Percentiles rank a stretch among this genome's conserved stretches.
Conservation (phyloP, 2,797 vertebrate genomes). For the Serranus cabrilla region DNA sequence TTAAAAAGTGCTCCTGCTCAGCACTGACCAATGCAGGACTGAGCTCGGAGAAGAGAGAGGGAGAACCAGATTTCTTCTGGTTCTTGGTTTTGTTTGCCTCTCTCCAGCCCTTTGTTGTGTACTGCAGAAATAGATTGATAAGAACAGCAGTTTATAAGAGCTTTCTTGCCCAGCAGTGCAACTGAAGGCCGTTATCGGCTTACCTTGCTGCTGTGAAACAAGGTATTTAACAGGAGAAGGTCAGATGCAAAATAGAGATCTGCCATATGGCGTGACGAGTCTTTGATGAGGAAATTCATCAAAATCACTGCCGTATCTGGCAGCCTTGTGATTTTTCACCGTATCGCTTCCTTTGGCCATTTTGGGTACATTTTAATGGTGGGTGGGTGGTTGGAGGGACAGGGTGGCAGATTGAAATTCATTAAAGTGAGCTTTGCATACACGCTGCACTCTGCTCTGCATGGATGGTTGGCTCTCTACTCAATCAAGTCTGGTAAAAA, state of each 20-base stretch:
- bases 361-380: slow-evolving; percentile 61
- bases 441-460: slow-evolving; percentile 51
- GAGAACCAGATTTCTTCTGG: slow-evolving; percentile 6
- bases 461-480: slow-evolving; percentile 71
- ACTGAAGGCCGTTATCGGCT: slow-evolving; percentile 68
- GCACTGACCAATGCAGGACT: slow-evolving; percentile 54
- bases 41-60: slow-evolving; percentile 32
- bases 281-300: slow-evolving; percentile 85
- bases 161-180: slow-evolving; percentile 44
- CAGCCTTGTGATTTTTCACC: slow-evolving; percentile 66
- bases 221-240: slow-evolving; percentile 84
- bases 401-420: slow-evolving; percentile 68
- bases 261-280: slow-evolving; percentile 73
- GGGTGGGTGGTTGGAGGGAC: slow-evolving; percentile 49
- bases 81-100: slow-evolving; percentile 20
- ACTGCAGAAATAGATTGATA: slow-evolving; percentile 34
- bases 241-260: slow-evolving; percentile 83
- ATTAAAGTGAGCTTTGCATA: slow-evolving; percentile 71
- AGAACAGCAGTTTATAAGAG: slow-evolving; percentile 38
- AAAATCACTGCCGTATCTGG: slow-evolving; percentile 74
- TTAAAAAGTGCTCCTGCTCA: slow-evolving; percentile 71
- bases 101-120: slow-evolving; percentile 20
- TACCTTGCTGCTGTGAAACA: slow-evolving; percentile 77
- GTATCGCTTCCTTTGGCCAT: slow-evolving; percentile 64
- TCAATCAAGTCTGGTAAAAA: slow-evolving; percentile 76